These are phyloP conservation scores for Pteria penguin DNA, from an alignment of 2,888 invertebrate genomes.

Conservation along the genomic window DNA sequence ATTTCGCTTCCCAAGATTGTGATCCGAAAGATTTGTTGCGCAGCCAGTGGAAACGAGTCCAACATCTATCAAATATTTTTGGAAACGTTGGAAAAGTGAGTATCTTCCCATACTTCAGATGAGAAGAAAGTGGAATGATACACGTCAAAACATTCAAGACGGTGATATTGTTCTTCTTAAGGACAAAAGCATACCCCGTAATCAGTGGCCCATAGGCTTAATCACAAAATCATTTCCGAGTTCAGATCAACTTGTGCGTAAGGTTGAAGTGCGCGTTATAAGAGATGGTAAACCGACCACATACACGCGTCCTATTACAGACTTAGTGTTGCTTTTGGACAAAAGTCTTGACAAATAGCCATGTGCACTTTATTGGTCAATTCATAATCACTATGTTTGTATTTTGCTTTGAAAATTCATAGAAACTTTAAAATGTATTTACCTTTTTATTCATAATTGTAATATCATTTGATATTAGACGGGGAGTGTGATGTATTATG, in stretches of 20 bases:
- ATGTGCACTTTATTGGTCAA: no score
- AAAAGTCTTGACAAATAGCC: background rate
- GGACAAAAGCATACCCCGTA: constrained; percentile 2
- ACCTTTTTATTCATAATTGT: background rate
- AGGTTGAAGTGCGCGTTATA: background rate
- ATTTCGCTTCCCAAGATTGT: background rate
- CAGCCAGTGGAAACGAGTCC: constrained; percentile 39
- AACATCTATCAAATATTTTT: constrained; percentile 33
- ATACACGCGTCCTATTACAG: background rate
- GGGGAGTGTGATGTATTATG: constrained; percentile 3
- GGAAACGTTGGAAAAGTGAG: constrained; percentile 1
- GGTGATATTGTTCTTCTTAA: constrained; percentile 12
- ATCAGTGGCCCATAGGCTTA: constrained; percentile 7
- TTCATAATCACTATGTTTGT: no score
- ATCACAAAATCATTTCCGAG: background rate
- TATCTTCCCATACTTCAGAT: background rate
- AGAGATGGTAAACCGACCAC: background rate
- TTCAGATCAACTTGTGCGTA: background rate
- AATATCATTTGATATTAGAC: background rate
- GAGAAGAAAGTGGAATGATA: background rate
- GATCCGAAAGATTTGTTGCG: constrained; percentile 26
- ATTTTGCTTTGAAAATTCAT: no score
- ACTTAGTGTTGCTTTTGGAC: background rate
- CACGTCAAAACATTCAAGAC: background rate
- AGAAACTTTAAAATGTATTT: background rate